phyloP scores from a whole-genome alignment of 2,113 vertebrate genomes.

The Syrmaticus mikado region DNA sequence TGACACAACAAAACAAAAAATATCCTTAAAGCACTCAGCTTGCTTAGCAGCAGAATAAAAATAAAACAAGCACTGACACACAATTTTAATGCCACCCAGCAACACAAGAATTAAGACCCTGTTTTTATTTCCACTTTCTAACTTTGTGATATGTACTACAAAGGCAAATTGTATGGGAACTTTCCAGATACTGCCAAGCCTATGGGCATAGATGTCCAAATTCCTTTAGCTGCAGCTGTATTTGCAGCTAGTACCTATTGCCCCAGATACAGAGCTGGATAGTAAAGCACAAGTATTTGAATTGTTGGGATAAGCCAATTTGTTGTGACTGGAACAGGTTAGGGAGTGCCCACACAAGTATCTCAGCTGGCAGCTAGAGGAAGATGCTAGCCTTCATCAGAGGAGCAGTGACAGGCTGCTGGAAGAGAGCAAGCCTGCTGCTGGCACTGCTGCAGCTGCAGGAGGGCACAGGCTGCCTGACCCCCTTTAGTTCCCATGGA shows the following conservation, averaged over 20 bases:
- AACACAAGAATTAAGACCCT: conserved; percentile 52
- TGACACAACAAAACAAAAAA: conserved; percentile 72
- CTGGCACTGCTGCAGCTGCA: neutral
- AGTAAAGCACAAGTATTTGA: neutral
- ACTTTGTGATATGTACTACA: conserved; percentile 64
- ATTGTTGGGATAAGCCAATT: neutral
- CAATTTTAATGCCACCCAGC: conserved; percentile 74
- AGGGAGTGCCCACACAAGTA: neutral
- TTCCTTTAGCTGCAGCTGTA: neutral
- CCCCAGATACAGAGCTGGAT: neutral
- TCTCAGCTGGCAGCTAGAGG: neutral
- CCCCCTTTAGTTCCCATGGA: neutral
- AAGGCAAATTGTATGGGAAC: conserved; percentile 58
- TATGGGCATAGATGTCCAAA: neutral
- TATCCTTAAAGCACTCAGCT: conserved; percentile 73
- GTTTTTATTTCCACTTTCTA: conserved; percentile 65
- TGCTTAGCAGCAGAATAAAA: conserved; percentile 79
- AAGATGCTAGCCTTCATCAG: neutral
- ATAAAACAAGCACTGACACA: conserved; percentile 81
- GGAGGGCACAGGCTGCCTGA: neutral
- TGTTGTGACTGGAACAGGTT: neutral
- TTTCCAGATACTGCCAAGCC: conserved; percentile 62
- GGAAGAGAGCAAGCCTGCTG: neutral
- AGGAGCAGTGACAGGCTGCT: neutral
- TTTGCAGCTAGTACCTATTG: neutral